Evolutionary conservation across 2,797 vertebrate genomes (phyloP), one percentile per base, ranked within the genome.

Genomic region (Enteromius afrohamiltoni): DNA sequence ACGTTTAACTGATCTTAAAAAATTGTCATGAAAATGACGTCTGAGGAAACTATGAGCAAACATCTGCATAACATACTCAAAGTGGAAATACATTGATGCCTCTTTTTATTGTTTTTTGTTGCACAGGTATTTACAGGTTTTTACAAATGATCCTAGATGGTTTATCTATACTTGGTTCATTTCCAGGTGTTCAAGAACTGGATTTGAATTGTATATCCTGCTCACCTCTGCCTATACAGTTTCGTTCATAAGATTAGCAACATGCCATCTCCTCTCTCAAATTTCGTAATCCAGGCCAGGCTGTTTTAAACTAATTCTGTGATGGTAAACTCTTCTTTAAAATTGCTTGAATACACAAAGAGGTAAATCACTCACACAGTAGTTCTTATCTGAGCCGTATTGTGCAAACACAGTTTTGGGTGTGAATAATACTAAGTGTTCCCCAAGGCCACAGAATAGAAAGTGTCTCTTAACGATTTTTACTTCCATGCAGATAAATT

Each of bases 291-390:
- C 71, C 51, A 17, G 17, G 40, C 67, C n/a, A 49, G 4, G 26
- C 73, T 81, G 47, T 92, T 88, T 92, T 93, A 89, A 90, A 91
- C 81, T 88, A 77, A 88, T 89, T 85, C 87, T 89, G 77, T 88
- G 88, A 85, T 86, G 77, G 3, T 65, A 83, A 83, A 85, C 64
- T 87, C 90, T 89, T 90, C 87, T 69, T 85, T 89, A 91, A 94
- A 88, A 90, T 90, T 87, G 86, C 68, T n/a, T 16, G 90, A 91
- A 88, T 90, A 89, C 45, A 79, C 67, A 34, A 88, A 88, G 90
- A 87, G 87, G 73, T 88, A 83, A 90, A 90, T 90, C 87, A 86
- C 78, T 83, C 45, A 79, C 81, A 37, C 53, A 14, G 45, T 88
- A 85, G 88, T 91, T 86, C 89, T 92, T 89, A 88, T 70, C 80